Evolutionary conservation across 2,888 invertebrate genomes (phyloP), one percentile per base, ranked within the genome.

Genomic region (Anorthoa munda): DNA sequence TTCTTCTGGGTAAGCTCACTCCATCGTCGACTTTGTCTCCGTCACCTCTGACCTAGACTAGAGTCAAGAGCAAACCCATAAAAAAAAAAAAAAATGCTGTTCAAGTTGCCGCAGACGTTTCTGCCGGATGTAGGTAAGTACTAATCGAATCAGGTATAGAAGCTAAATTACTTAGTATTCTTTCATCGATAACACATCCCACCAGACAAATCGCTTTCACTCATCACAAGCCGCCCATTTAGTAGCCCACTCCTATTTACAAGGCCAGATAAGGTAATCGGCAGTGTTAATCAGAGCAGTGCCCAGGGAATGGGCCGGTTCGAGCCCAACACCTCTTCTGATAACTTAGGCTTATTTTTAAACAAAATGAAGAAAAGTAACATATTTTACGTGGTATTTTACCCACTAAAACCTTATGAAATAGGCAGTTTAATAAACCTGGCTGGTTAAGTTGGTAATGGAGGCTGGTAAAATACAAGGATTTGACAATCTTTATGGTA

Each of bases 211-310:
- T 75, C 26, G 39, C 2, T 23, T 9, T 7, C 17, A 18, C 23
- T 56, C 9, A 11, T 48, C 2, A 1, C 0, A 1, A 51, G 0
- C 1, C 63, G 66, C 61, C 26, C 5, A 13, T 70, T 70, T 69
- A 21, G 56, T 23, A 31, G 80, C 72, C 60, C 51, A 1, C 26
- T 17, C 13, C 18, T 70, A 56, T 77, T 55, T 46, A 68, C 72
- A 80, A 70, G 77, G 77, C 48, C 59, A 82, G 83, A 80, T 82
- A 83, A 72, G 63, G 76, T 76, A 75, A 76, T 82, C 50, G 66
- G 56, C 56, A 12, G 59, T 39, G 50, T 48, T 83, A 83, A 83
- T 82, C 81, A 80, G 81, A 61, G 65, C 26, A 64, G 65, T 13
- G 67, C 64, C 70, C 39, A 15, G 70, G 75, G 82, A 77, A 73